Evolutionary conservation across 1,140 invertebrate genomes (phyloP).

Genomic region (Aphaenogaster ashmeadi): DNA sequence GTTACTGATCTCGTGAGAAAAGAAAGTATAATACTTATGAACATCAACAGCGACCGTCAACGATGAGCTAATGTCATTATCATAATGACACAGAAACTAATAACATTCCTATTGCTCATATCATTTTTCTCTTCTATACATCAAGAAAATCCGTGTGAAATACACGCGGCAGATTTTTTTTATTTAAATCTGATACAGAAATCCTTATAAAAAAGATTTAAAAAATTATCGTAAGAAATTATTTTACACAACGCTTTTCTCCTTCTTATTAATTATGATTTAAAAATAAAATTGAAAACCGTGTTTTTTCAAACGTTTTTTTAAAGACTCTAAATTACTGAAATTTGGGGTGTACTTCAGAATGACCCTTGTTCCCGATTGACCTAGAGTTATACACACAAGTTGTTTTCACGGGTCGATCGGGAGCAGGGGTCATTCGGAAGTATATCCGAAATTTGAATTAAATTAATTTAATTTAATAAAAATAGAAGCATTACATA

Average conservation of each 20-base stretch:
- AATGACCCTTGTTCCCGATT: no score
- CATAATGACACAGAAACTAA: constrained; percentile 36
- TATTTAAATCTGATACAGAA: background rate
- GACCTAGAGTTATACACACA: no score
- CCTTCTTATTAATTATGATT: constrained; percentile 7
- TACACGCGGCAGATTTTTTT: background rate
- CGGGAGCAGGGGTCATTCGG: no score
- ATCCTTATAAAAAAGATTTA: background rate
- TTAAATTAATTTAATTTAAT: constrained; percentile 39
- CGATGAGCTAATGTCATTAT: constrained; percentile 49
- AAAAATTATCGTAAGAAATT: background rate
- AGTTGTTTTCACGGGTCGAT: no score
- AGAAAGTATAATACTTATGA: constrained; percentile 20
- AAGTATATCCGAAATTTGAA: background rate
- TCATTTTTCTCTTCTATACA: background rate
- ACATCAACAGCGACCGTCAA: background rate
- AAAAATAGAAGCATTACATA: background rate
- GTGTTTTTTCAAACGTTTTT: background rate
- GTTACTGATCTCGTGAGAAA: constrained; percentile 33
- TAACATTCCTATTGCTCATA: background rate
- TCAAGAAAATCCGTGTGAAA: background rate
- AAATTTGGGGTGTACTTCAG: background rate
- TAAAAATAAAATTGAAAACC: constrained; percentile 4
- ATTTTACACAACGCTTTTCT: background rate
- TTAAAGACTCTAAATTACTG: background rate